Base-by-base conservation (phyloP, 2,888 invertebrate species). In the Hermaeophaga mercurialis region DNA sequence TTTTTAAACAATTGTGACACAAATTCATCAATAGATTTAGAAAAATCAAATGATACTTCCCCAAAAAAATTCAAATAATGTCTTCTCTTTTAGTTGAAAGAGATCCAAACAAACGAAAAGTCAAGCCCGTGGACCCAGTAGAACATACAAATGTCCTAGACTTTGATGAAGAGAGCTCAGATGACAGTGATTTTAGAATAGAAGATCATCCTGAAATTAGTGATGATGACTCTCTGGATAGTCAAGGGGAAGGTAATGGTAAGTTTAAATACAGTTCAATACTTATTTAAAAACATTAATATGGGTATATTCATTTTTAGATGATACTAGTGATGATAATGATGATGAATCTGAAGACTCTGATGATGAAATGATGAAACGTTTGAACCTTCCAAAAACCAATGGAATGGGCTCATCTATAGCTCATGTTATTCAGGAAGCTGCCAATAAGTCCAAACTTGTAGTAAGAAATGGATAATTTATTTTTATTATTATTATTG, bases 111-210 rank as follows among this genome's bases (percentile, higher is more conserved):
- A 94, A 92, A 75, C 80, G 92, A 54, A 83, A 86, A 73, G 90
- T 91, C 26, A 94, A 91, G 75, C 91, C 89, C 59, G 43, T 49
- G 11, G 49, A 49, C 28, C 56, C 56, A 45, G 89, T 86, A 56
- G 88, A 84, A 72, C 84, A 86, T 34, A 87, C 89, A 62, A 87
- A 90, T 5, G 79, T 92, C 54, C 78, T 91, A 46, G 90, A 91
- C 75, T 90, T 92, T 69, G 93, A 93, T 79, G 94, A 90, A 28
- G 93, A 93, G 75, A 94, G 94, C 74, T 94, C 94, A 0, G 94
- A 96, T 74, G 96, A 96, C 78, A 95, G 94, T 58, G 96, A 96
- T 79, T 96, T 95, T 78, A 85, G 94, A 50, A 92, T 93, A 56
- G 92, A 92, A 75, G 91, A 91, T 75, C 91, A 91, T 71, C 84